These are phyloP conservation scores for Coregonus clupeaformis DNA, from an alignment of 2,113 vertebrate species.

Conservation along the genomic window DNA sequence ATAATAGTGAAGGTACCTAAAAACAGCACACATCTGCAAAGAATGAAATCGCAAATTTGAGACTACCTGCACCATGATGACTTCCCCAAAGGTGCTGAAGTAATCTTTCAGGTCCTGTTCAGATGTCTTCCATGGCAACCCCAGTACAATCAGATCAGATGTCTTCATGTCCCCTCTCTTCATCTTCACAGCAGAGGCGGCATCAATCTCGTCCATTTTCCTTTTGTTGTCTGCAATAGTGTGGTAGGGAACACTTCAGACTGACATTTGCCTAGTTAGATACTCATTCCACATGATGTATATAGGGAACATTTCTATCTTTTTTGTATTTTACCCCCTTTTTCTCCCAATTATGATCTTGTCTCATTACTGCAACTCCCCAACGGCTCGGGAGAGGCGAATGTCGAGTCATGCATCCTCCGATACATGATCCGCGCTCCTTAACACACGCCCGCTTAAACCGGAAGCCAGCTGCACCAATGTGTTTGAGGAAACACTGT, in stretches of 20 bases:
- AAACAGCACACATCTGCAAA: not conserved
- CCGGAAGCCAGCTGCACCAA: too few species aligned
- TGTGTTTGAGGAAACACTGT: too few species aligned
- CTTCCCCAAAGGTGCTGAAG: constrained; percentile 96
- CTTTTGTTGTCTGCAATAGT: constrained; percentile 89
- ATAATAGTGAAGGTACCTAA: too few species aligned
- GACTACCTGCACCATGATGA: constrained; percentile 97
- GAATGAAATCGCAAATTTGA: not conserved
- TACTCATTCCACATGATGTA: too few species aligned
- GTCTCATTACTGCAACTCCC: too few species aligned
- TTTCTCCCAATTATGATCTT: too few species aligned
- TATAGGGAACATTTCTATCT: not conserved
- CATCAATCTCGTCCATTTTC: constrained; percentile 98
- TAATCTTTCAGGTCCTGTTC: constrained; percentile 98
- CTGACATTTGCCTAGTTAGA: not conserved
- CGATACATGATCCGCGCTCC: too few species aligned
- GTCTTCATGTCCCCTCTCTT: constrained; percentile 97
- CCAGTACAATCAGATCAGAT: constrained; percentile 94
- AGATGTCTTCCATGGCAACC: constrained; percentile 95
- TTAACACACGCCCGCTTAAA: too few species aligned
- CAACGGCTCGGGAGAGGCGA: too few species aligned
- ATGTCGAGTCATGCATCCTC: too few species aligned
- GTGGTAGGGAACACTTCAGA: not conserved
- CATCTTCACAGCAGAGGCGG: constrained; percentile 96
- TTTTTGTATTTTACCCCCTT: too few species aligned